Conservation (phyloP, 2,113 vertebrate species). For the Progne subis region DNA sequence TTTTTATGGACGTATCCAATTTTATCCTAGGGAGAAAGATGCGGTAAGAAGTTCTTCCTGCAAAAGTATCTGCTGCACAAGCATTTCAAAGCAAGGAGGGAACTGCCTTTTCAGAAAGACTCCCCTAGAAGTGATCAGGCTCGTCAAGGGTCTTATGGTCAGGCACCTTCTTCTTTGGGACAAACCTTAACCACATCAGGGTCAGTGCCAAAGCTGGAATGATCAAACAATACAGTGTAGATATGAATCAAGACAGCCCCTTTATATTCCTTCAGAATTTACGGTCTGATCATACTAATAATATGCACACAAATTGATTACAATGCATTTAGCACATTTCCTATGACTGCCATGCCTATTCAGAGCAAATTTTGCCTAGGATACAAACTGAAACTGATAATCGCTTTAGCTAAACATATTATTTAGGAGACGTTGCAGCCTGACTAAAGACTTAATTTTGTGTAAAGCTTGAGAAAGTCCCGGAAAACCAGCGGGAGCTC, state of each 20-base stretch:
- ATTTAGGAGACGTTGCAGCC: not conserved
- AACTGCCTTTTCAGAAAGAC: not conserved
- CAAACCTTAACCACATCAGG: not conserved
- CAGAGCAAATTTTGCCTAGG: not conserved
- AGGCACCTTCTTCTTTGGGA: not conserved
- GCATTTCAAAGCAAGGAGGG: not conserved
- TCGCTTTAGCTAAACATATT: not conserved
- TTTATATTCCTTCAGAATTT: not conserved
- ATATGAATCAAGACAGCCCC: not conserved
- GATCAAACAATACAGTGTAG: accelerated
- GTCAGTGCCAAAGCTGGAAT: not conserved
- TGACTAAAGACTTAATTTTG: not conserved
- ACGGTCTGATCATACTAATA: not conserved
- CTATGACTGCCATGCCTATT: not conserved
- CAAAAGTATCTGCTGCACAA: not conserved
- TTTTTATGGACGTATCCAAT: not conserved
- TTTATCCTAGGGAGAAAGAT: not conserved
- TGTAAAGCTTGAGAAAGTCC: not conserved
- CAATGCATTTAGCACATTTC: not conserved
- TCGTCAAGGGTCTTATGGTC: accelerated
- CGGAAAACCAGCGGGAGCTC: not conserved
- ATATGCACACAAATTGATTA: not conserved
- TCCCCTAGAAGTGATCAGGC: not conserved
- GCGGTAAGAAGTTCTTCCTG: not conserved
- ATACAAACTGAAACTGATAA: not conserved